Evolutionary conservation across 1,140 invertebrate species (phyloP).

Genomic region (Drosophila erecta): DNA sequence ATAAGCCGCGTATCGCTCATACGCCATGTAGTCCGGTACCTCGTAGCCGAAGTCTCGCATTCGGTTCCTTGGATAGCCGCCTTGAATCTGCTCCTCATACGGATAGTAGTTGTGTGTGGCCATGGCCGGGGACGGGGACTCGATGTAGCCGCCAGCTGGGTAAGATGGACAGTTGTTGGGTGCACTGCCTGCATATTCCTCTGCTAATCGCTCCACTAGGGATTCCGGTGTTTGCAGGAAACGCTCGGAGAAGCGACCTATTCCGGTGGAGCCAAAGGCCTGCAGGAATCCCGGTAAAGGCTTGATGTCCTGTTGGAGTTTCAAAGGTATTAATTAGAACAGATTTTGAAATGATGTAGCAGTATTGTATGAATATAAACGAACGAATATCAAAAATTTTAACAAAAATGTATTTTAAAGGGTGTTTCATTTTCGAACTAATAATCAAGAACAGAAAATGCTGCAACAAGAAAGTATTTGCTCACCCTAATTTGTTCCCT

Average conservation of each 20-base stretch:
- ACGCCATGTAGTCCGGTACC: slow-evolving; percentile 70
- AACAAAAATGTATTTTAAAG: too few species aligned
- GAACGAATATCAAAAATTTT: too few species aligned
- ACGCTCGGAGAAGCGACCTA: slow-evolving; percentile 88
- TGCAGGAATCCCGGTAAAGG: slow-evolving; percentile 91
- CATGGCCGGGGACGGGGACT: slow-evolving; percentile 18
- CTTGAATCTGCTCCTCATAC: slow-evolving; percentile 48
- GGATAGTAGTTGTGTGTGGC: slow-evolving; percentile 52
- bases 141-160: slow-evolving; percentile 38
- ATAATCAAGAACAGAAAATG: background rate
- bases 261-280: slow-evolving; percentile 91
- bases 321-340: too few species aligned
- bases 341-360: too few species aligned
- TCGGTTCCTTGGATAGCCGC: slow-evolving; percentile 37
- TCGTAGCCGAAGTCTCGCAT: slow-evolving; percentile 57
- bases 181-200: slow-evolving; percentile 50
- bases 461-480: background rate
- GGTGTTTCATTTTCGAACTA: background rate
- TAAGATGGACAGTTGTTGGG: slow-evolving; percentile 14
- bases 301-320: slow-evolving; percentile 65
- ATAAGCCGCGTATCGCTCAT: slow-evolving; percentile 71
- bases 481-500: slow-evolving; percentile 73
- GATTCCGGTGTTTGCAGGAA: slow-evolving; percentile 82
- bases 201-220: slow-evolving; percentile 61
- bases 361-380: too few species aligned